Evolutionary conservation across 2,113 vertebrate species (phyloP).

Genomic region (Myrmecophaga tridactyla): DNA sequence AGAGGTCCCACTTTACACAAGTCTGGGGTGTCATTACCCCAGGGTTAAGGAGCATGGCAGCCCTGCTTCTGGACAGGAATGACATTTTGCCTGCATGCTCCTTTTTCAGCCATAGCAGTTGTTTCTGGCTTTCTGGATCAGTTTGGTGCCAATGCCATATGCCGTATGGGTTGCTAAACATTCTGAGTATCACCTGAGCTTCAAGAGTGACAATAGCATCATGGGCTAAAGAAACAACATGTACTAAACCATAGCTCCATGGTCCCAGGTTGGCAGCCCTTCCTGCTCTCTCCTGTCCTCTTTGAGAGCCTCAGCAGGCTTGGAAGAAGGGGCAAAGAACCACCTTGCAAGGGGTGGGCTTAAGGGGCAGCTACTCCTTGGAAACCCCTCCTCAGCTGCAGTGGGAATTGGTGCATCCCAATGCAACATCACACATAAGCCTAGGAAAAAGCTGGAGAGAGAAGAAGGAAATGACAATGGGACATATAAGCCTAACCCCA

Average conservation of each 20-base stretch:
- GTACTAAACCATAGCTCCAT: neutral
- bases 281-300: neutral
- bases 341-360: neutral
- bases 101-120: neutral
- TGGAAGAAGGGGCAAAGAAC: neutral
- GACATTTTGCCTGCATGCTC: too few relatives aligned
- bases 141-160: fast-evolving
- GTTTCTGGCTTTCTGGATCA: neutral
- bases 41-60: neutral
- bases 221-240: neutral
- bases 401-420: fast-evolving
- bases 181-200: neutral
- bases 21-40: neutral
- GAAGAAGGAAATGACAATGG: neutral
- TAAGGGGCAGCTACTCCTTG: neutral
- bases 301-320: neutral
- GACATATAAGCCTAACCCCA: neutral
- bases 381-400: neutral
- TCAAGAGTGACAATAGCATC: neutral
- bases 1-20: neutral
- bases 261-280: neutral
- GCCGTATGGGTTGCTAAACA: neutral
- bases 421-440: neutral
- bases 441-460: neutral
- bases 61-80: neutral